Conservation (phyloP, 2,888 invertebrate genomes). For the Kryphioiulus occultus region DNA sequence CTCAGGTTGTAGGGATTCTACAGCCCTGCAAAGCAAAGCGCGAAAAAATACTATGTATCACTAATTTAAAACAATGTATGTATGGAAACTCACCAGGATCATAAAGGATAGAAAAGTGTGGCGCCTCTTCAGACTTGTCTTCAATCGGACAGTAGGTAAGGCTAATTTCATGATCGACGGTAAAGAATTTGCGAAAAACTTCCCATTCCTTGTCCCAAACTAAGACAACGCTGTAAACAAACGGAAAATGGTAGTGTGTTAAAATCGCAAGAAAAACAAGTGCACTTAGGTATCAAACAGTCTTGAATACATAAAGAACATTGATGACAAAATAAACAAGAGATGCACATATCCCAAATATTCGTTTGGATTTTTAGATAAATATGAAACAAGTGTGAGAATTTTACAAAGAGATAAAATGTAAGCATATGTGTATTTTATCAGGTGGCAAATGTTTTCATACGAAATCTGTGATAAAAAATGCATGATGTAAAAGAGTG, state of each 20-base stretch:
- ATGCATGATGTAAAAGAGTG: neutral
- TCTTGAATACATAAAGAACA: neutral
- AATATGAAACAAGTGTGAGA: slow-evolving; percentile 17
- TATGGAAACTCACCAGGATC: neutral
- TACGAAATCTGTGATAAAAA: neutral
- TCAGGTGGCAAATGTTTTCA: neutral
- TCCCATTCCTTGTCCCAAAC: slow-evolving; percentile 4
- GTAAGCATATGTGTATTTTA: neutral
- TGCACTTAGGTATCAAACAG: neutral
- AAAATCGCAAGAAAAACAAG: neutral
- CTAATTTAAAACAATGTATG: neutral
- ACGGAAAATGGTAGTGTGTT: neutral
- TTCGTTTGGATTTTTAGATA: neutral
- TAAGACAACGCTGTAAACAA: slow-evolving; percentile 7
- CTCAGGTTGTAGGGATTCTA: too few species aligned
- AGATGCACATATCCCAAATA: neutral
- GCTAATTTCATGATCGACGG: slow-evolving; percentile 16
- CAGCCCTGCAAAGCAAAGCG: too few species aligned
- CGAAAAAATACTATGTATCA: neutral
- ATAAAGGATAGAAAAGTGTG: neutral
- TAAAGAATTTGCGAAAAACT: neutral
- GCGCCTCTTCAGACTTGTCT: neutral
- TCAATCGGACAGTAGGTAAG: neutral
- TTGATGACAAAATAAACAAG: neutral
- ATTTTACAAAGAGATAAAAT: neutral